Evolutionary conservation across 2,113 vertebrate species (phyloP).

Genomic region (Monarcha castaneiventris): DNA sequence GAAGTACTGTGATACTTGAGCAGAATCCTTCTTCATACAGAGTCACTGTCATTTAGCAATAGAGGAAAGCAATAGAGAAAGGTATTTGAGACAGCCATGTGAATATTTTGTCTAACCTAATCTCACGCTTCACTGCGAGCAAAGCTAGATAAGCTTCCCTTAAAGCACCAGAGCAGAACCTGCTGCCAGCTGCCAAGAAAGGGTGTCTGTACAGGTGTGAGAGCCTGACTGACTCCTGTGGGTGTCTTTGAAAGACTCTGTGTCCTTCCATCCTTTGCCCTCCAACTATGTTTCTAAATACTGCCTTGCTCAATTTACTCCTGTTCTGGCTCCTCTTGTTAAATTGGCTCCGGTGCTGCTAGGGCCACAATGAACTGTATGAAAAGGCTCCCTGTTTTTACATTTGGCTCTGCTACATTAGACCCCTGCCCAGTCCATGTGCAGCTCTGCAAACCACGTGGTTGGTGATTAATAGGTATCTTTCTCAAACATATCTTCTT

Average conservation of each 20-base stretch:
- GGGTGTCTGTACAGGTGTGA: not conserved
- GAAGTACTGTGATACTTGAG: not conserved
- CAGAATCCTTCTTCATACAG: not conserved
- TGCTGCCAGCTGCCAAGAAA: not conserved
- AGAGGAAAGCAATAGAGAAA: not conserved
- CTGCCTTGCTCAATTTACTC: not conserved
- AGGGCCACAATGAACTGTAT: not conserved
- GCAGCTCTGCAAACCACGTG: not conserved
- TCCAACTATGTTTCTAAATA: not conserved
- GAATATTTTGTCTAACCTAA: constrained; percentile 10
- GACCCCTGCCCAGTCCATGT: not conserved
- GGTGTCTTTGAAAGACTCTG: not conserved
- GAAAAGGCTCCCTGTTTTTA: not conserved
- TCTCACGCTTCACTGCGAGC: not conserved
- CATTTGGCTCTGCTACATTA: not conserved
- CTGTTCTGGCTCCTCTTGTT: not conserved
- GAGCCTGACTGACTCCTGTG: not conserved
- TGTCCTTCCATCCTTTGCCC: not conserved
- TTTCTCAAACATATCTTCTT: not conserved
- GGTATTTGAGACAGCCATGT: not conserved
- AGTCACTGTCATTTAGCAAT: not conserved
- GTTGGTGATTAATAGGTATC: not conserved
- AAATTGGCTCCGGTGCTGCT: not conserved
- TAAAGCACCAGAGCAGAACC: not conserved
- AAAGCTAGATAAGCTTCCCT: not conserved